Evolutionary conservation across 2,797 vertebrate genomes (phyloP), one percentile per base, ranked within the genome.

Genomic region (Onychomys leucogaster): DNA sequence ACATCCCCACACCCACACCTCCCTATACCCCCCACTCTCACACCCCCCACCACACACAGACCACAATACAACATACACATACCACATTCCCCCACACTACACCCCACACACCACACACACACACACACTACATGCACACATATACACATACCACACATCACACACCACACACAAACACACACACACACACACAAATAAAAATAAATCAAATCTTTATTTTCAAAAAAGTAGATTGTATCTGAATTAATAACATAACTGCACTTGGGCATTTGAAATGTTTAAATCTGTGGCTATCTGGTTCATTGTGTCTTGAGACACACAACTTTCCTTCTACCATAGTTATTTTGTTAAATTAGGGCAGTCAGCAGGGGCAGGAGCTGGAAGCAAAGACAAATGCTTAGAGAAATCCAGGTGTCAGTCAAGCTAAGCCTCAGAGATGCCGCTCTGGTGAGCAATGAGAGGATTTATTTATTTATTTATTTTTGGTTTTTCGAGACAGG

Each of bases 331-430:
- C 52, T 76, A 13, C 12, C 34, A 71, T 73, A 41, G 67, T 89
- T 83, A 77, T 78, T 92, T 89, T 82, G 57, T 91, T 90, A 46
- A 94, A 29, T 91, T 82, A 69, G 61, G 11, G 41, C 73, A 41
- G 77, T 5, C 83, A 69, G 41, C 57, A 32, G 12, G 52, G 27
- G 46, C 73, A 82, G 46, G 46, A 71, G 14, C 37, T 86, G 27
- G 34, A 84, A 63, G 23, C 37, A 83, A 81, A 71, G 46, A 57
- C 7, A 52, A 76, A 11, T 32, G 1, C 37, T 82, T 78, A 34
- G 41, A 78, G 46, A 89, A 71, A 69, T 11, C 25, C 9, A 3
- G 3, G 3, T 27, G 27, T 71, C 55, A 34, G 13, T 49, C 27
- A 57, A 92, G 43, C 46, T 71, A 29, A 25, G 27, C 59, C 25